Evolutionary conservation across 2,888 invertebrate genomes (phyloP).

Genomic region (Erpobdella octoculata): DNA sequence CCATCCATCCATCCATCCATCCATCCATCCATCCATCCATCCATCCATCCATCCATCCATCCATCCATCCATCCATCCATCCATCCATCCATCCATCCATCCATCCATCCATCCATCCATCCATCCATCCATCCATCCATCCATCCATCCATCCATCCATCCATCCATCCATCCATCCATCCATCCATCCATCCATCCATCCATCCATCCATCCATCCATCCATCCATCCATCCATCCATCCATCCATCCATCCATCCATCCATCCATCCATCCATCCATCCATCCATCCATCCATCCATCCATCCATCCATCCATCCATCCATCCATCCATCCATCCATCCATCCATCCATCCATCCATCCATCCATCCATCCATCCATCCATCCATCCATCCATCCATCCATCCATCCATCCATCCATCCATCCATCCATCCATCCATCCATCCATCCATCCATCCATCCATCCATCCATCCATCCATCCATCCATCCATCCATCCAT

Average conservation of each 20-base stretch:
- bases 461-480: neutral
- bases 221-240: neutral
- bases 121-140: neutral
- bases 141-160: neutral
- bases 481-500: neutral
- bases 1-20: neutral
- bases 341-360: neutral
- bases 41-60: neutral
- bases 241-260: constrained; percentile 3
- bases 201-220: neutral
- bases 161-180: neutral
- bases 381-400: neutral
- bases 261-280: neutral
- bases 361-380: neutral
- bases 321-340: neutral
- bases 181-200: neutral
- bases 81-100: neutral
- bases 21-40: neutral
- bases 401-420: neutral
- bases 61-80: neutral
- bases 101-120: neutral
- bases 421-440: neutral
- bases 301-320: neutral
- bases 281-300: neutral
- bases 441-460: neutral